Percentiles rank a stretch among this genome's conserved stretches.
These are phyloP conservation scores for Schizaphis graminum DNA, from an alignment of 2,888 invertebrate genomes.

Conservation along the genomic window DNA sequence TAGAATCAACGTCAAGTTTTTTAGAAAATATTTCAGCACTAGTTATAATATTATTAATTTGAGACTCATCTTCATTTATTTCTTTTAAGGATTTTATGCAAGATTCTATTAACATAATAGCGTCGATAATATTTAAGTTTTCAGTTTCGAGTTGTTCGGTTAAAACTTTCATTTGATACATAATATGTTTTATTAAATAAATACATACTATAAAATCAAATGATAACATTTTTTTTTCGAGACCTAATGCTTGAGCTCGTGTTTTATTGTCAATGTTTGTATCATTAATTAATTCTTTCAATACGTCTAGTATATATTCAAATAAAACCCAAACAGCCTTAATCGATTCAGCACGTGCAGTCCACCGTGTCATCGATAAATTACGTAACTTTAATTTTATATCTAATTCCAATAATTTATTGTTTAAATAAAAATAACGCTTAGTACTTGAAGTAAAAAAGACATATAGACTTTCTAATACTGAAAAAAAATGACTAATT, in stretches of 20 bases:
- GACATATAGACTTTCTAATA: slow-evolving; percentile 51
- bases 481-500: slow-evolving; percentile 43
- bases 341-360: slow-evolving; percentile 44
- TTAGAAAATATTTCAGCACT: slow-evolving; percentile 30
- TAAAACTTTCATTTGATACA: slow-evolving; percentile 36
- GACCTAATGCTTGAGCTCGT: slow-evolving; percentile 13
- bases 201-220: slow-evolving; percentile 4
- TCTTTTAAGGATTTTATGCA: slow-evolving; percentile 12
- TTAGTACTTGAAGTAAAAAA: slow-evolving; percentile 57
- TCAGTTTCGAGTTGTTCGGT: slow-evolving; percentile 23
- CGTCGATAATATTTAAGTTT: slow-evolving; percentile 25
- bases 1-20: background rate
- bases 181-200: slow-evolving; percentile 37
- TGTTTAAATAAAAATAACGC: background rate
- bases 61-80: slow-evolving; percentile 28
- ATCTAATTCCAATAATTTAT: slow-evolving; percentile 33
- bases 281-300: slow-evolving; percentile 21
- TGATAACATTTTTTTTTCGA: slow-evolving; percentile 20
- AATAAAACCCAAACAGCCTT: slow-evolving; percentile 31
- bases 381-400: background rate
- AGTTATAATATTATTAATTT: background rate
- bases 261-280: slow-evolving; percentile 62
- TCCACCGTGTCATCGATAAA: slow-evolving; percentile 51
- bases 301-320: slow-evolving; percentile 7
- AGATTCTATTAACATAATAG: too few relatives aligned